Percentiles rank a stretch among this genome's conserved stretches.
Evolutionary conservation across 2,113 vertebrate species (phyloP).

Genomic region (Pollimyrus isidori): DNA sequence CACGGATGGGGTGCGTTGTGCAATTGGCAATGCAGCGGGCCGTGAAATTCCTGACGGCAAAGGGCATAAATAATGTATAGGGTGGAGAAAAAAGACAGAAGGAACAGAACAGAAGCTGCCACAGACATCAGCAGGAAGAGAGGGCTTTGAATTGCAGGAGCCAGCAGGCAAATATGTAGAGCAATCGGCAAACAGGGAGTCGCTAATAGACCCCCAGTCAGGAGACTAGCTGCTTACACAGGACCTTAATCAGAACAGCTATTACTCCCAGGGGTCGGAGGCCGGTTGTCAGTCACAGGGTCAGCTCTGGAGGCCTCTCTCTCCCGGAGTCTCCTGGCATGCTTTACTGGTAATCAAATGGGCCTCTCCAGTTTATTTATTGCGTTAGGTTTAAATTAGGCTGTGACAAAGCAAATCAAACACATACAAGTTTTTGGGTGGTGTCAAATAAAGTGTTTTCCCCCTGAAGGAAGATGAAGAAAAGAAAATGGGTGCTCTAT

Average conservation of each 20-base stretch:
- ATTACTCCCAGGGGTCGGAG: not conserved
- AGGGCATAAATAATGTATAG: not conserved
- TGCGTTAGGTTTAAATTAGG: not conserved
- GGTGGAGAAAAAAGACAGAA: not conserved
- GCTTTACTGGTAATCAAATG: not conserved
- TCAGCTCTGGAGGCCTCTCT: not conserved
- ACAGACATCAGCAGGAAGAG: not conserved
- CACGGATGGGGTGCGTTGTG: not conserved
- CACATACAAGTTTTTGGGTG: not conserved
- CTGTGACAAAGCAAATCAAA: not conserved
- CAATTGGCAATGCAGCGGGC: not conserved
- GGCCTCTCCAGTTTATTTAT: not conserved
- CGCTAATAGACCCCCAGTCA: not conserved
- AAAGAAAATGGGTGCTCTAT: not conserved
- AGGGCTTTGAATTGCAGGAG: not conserved
- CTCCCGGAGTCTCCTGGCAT: not conserved
- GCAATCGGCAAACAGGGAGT: not conserved
- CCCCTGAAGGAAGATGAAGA: not conserved
- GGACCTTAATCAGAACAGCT: not conserved
- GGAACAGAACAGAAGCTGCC: not conserved
- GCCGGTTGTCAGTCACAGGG: not conserved
- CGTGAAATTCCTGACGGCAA: not conserved
- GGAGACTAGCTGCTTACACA: not conserved
- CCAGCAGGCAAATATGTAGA: constrained; percentile 8
- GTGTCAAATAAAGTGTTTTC: not conserved